Evolutionary conservation across 1,140 invertebrate species (phyloP), one percentile per base, ranked within the genome.

Genomic region (Zaprionus kolodkinae): DNA sequence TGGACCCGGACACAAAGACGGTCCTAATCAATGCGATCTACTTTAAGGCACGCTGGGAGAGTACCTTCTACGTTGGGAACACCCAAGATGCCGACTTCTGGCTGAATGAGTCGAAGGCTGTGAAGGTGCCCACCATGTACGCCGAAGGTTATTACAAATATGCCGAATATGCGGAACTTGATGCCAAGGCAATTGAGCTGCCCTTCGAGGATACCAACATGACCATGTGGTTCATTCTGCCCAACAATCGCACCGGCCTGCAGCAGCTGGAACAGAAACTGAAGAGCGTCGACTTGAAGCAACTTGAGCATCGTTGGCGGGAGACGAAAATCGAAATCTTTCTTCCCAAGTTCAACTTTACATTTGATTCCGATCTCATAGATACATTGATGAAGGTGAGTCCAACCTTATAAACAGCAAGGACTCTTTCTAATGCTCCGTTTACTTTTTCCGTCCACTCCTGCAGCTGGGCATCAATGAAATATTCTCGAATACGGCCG

Each of bases 11-110:
- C 43, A 94, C 94, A 78, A 92, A 72, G 48, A 88, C 95, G 80
- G 94, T 95, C 68, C 93, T 95, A 56, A 94, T 94, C 59, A 96
- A 96, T 91, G 95, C 95, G n/a, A 93, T 96, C 43, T 95, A 95
- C 91, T 96, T 96, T 91, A 95, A 96, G 93, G 96, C 95, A n/a
- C 92, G 93, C 35, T 97, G 96, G 96, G 82, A 93, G 45, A 79
- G 91, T 33, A 93, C 94, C 72, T 97, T 97, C 79, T 79, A 94
- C 69, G 79, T 91, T 33, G 73, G 91, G 6, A 56, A 80, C 1
- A 96, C 96, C 0, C 75, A 76, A 9, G 82, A 92, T 6, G 91
- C 92, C 57, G 78, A 93, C 40, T 96, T 96, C 83, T 92, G 94
- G 71, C 70, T 94, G 2, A 89, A 80, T 62, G 90, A 93, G 25